phyloP scores from a whole-genome alignment of 2,888 invertebrate genomes.

The Pimpla rufipes region DNA sequence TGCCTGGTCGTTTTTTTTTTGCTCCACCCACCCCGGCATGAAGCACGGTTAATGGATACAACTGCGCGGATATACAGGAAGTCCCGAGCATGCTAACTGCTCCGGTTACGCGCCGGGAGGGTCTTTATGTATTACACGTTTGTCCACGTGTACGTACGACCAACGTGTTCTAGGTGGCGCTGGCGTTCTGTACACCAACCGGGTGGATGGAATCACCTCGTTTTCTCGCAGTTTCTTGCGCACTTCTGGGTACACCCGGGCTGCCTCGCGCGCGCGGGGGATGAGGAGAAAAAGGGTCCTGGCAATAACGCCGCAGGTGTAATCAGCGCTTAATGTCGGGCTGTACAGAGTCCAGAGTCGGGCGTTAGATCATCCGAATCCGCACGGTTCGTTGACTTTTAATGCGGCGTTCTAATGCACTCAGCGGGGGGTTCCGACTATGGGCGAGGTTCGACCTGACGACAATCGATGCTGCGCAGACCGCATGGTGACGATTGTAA shows the following conservation, averaged over 20 bases:
- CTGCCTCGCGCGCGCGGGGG: conserved; percentile 13
- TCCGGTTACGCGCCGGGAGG: conserved; percentile 20
- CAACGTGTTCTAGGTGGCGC: conserved; percentile 28
- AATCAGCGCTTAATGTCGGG: conserved; percentile 56
- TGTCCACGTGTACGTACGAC: conserved; percentile 25
- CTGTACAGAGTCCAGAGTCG: conserved; percentile 42
- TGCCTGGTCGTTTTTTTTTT: conserved; percentile 25
- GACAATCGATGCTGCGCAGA: too few species aligned
- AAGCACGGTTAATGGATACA: conserved; percentile 63
- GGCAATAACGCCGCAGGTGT: conserved; percentile 53
- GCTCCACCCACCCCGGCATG: too few species aligned
- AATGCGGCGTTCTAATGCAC: neutral
- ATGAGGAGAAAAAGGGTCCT: conserved; percentile 41
- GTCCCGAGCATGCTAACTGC: conserved; percentile 61
- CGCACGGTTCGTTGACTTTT: neutral
- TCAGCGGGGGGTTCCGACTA: too few species aligned
- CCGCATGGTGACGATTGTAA: too few species aligned
- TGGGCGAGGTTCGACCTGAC: too few species aligned
- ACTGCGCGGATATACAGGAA: conserved; percentile 29
- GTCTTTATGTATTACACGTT: conserved; percentile 23
- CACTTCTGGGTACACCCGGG: too few species aligned
- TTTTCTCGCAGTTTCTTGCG: conserved; percentile 58
- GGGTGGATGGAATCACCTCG: conserved; percentile 57
- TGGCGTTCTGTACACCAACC: conserved; percentile 47
- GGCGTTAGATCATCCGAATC: conserved; percentile 22